Evolutionary conservation across 2,797 vertebrate species (phyloP), one percentile per base, ranked within the genome.

Genomic region (Gastrophryne carolinensis): DNA sequence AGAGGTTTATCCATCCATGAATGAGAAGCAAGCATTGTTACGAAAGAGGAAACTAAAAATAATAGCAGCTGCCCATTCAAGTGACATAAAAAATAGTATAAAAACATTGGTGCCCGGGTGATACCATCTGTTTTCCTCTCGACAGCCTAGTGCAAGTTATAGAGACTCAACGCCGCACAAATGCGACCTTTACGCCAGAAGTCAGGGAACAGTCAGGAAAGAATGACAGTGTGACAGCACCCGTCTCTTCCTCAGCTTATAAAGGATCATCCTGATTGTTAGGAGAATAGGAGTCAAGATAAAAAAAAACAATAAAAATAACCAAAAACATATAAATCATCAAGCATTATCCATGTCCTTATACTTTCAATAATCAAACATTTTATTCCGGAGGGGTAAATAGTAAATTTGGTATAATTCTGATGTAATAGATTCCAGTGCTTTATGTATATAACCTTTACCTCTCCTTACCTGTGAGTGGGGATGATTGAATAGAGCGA

Each of bases 111-210:
- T 49, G 63, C 63, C 52, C 39, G 13, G 63, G 37, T 50, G 15
- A 75, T 67, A 60, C 72, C 72, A 75, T 75, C 72, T 75, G 72
- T 41, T 66, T 74, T 65, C 29, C 57, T 74, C 62, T 74, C 29
- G 21, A 21, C 41, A 67, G 52, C 62, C 52, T 56, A 74, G 39
- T 27, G 32, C 44, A 29, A 60, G 63, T 67, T 6, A 47, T 34
- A 11, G 27, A 29, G 15, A 4, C 9, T 26, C 1, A 19, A 2
- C 39, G 57, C 15, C 27, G 44, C 19, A 32, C 21, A 35, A 61
- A 72, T 68, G 34, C 54, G 13, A 56, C 34, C 49, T 26, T n/a
- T 50, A 52, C 57, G 52, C 44, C 44, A 72, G 23, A 30, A 62
- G 58, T 19, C 21, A 37, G 17, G 19, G 19, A 39, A 70, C 23